Base-by-base conservation (phyloP, 2,113 vertebrate genomes). In the Burhinus bistriatus region DNA sequence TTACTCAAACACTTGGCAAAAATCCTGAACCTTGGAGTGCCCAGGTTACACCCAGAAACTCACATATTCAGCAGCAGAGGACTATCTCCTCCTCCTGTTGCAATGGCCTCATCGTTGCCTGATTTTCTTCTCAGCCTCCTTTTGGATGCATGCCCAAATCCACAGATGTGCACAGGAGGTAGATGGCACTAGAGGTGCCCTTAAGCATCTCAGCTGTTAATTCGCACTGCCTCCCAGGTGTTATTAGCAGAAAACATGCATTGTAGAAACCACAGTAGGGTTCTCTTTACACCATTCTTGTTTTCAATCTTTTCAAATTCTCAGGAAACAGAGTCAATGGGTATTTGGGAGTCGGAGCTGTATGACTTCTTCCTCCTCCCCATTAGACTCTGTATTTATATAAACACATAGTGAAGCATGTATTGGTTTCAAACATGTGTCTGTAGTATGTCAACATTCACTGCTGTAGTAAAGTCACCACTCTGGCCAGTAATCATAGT, bases 121-220 rank as follows among this genome's bases (percentile, higher is more conserved):
- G 96, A 51, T 97, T 97, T 94, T 96, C 89, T 97, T 95, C 97
- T 98, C 96, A 95, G 96, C 88, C 95, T 96, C 93, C 90, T 96
- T 80, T 97, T 98, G 97, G 98, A 98, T 96, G 94, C 7, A 44
- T 96, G 97, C 97, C 98, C 98, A 95, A 78, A 97, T 98, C 93
- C 95, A 91, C 94, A 97, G 97, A 96, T 97, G 96, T 97, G 97
- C 97, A 97, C 97, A 98, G 97, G 97, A 98, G 97, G 97, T 98
- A 97, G 96, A 98, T 98, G 97, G 97, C 95, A 98, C 97, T 96
- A 97, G 97, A 96, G 92, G 93, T 95, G 91, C 92, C 95, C 96
- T 97, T 98, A 97, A 97, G 86, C 16, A 85, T 94, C 97, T 82
- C 97, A 98, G 97, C 98, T 98, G 98, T 95, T 98, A 96, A 96